These are phyloP conservation scores for Cosmia pyralina DNA, from an alignment of 2,888 invertebrate species.

Conservation along the genomic window DNA sequence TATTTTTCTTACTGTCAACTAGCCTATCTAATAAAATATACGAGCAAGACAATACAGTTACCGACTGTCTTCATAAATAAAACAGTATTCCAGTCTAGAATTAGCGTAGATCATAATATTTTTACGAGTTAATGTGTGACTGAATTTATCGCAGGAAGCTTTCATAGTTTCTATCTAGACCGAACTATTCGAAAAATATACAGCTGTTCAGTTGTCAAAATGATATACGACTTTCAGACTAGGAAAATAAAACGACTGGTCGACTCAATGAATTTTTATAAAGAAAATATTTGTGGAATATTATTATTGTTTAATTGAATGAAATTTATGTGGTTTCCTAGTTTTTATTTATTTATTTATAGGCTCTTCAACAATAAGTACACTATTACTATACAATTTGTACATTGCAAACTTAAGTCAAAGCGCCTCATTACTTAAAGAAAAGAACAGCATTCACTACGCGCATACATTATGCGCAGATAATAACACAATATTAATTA, in stretches of 20 bases:
- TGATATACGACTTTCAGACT: conserved; percentile 32
- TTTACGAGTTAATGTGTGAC: conserved; percentile 27
- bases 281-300: not conserved
- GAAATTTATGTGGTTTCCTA: not conserved
- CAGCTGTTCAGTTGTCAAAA: conserved; percentile 37
- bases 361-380: too few relatives aligned
- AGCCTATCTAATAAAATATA: conserved; percentile 3
- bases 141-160: conserved; percentile 44
- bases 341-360: too few relatives aligned
- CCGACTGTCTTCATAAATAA: conserved; percentile 29
- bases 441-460: too few relatives aligned
- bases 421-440: too few relatives aligned
- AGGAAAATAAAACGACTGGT: conserved; percentile 31
- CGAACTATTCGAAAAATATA: conserved; percentile 18
- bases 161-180: conserved; percentile 39
- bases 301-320: not conserved
- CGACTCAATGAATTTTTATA: not conserved
- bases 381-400: too few relatives aligned
- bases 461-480: too few relatives aligned
- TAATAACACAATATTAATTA: too few relatives aligned
- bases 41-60: not conserved
- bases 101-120: conserved; percentile 18
- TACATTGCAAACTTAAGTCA: too few relatives aligned
- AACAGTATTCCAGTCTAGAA: not conserved
- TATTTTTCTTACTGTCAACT: too few relatives aligned